A percentile compares a stretch with the other conserved stretches of the same genome.
These are phyloP conservation scores for Aldabrachelys gigantea DNA, from an alignment of 2,113 vertebrate genomes.

Conservation along the genomic window DNA sequence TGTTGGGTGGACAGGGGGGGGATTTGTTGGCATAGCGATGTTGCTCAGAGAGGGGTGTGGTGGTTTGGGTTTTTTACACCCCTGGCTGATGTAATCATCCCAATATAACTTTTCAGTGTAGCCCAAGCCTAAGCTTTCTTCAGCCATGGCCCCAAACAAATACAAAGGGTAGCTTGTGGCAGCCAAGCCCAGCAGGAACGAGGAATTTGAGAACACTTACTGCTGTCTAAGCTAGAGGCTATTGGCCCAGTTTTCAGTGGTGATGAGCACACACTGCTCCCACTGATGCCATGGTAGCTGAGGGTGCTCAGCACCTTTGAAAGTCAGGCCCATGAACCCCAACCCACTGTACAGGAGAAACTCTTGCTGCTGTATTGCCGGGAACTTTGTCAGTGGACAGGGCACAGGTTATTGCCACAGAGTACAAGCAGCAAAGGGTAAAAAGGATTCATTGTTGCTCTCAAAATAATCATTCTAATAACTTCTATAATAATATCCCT, in stretches of 20 bases:
- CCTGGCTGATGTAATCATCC: background rate
- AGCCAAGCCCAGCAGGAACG: background rate
- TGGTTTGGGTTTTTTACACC: background rate
- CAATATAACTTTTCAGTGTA: background rate
- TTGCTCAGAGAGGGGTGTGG: background rate
- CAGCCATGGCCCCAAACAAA: accelerated
- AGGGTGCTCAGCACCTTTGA: background rate
- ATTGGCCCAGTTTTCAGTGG: background rate
- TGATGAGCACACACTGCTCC: background rate
- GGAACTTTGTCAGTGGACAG: background rate
- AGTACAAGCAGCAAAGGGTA: background rate
- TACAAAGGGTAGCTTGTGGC: background rate
- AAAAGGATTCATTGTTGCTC: background rate
- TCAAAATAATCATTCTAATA: background rate
- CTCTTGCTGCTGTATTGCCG: background rate
- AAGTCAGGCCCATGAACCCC: accelerated
- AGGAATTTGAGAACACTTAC: accelerated
- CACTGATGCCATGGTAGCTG: background rate
- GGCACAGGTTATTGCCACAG: background rate
- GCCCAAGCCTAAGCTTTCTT: background rate
- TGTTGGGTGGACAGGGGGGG: no score
- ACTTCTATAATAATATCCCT: accelerated
- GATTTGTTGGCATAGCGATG: no score
- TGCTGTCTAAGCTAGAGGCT: background rate
- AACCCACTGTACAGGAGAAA: background rate